A percentile compares a stretch with the other conserved stretches of the same genome.
phyloP scores from a whole-genome alignment of 2,888 invertebrate genomes.

The Urechis unicinctus region DNA sequence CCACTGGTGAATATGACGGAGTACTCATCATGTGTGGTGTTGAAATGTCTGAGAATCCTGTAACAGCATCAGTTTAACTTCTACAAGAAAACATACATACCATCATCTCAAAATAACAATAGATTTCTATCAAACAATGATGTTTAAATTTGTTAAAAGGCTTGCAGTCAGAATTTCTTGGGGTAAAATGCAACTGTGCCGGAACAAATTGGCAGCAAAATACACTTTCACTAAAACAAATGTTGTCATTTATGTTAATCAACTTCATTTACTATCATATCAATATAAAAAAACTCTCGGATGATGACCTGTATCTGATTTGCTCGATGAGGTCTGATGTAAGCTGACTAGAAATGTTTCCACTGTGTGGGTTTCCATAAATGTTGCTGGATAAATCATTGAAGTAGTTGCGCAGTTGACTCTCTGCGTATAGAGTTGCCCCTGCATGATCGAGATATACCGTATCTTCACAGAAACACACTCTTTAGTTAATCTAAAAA shows the following conservation, averaged over 20 bases:
- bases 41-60: slow-evolving; percentile 78
- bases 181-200: no score
- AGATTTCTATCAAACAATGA: no score
- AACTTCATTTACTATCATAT: background rate
- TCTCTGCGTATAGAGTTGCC: slow-evolving; percentile 72
- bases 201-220: no score
- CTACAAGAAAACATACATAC: background rate
- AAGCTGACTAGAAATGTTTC: slow-evolving; percentile 65
- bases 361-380: slow-evolving; percentile 85
- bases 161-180: no score
- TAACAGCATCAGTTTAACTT: slow-evolving; percentile 25
- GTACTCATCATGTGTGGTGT: slow-evolving; percentile 73
- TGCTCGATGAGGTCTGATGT: slow-evolving; percentile 81
- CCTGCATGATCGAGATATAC: slow-evolving; percentile 84
- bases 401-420: slow-evolving; percentile 63
- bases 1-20: slow-evolving; percentile 88
- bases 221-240: no score
- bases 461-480: slow-evolving; percentile 5
- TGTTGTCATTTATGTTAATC: background rate
- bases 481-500: no score
- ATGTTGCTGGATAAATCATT: slow-evolving; percentile 66
- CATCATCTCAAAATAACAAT: no score
- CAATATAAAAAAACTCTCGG: background rate
- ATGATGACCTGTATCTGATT: slow-evolving; percentile 64
- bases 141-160: no score